Evolutionary conservation across 2,797 vertebrate genomes (phyloP), one percentile per base, ranked within the genome.

Genomic region (Sebastes dallii): DNA sequence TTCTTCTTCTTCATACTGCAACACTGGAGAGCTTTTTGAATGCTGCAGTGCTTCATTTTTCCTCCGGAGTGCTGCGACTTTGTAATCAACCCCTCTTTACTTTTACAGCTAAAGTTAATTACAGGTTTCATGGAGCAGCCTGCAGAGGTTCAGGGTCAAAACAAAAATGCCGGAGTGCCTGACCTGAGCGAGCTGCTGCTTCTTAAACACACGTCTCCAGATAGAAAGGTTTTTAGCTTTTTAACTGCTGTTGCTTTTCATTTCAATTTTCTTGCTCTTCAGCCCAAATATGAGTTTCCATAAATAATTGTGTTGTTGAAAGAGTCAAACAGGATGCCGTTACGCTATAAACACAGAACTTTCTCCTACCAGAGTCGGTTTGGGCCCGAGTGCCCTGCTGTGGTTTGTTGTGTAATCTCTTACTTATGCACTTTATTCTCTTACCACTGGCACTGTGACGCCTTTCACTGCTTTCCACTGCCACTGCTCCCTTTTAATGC

Each of bases 401-500:
- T 91, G 97, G 97, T 96, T 96, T 96, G 95, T 96, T 97, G 96
- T 96, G 96, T 97, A 97, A 98, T 96, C 94, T 94, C 95, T 95
- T 92, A 96, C 96, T 95, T 96, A 96, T 97, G 97, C 92, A 88
- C 76, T 96, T 97, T 96, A 91, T 95, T 95, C 96, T 96, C 94
- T 96, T 93, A 95, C 95, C 94, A 95, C 95, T 95, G 95, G 94
- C 95, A 95, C 93, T 92, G 89, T 93, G 95, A 95, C 85, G 93
- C 94, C 90, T 86, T 93, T 90, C 90, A 77, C 91, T 88, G 87
- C 87, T 78, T 95, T 94, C 88, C 94, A 82, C 85, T 58, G 91
- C 92, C 79, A 87, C 89, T 76, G 65, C 66, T 73, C 71, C 65
- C 69, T 68, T 79, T 88, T 55, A 58, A 79, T 56, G 75, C 64